These are phyloP conservation scores for Chrysolina oricalcia DNA, from an alignment of 2,888 invertebrate species.

Conservation along the genomic window DNA sequence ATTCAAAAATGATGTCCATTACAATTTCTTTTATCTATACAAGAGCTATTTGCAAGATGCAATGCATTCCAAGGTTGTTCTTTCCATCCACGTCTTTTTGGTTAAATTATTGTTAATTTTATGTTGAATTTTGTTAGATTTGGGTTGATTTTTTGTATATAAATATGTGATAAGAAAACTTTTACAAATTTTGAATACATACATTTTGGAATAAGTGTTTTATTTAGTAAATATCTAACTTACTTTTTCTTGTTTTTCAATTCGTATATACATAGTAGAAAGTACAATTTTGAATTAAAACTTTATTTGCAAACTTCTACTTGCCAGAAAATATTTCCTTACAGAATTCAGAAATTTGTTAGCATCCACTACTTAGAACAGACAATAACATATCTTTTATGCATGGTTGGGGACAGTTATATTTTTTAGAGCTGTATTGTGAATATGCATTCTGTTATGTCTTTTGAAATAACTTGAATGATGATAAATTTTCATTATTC, in stretches of 20 bases:
- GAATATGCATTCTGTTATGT: no score
- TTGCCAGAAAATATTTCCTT: no score
- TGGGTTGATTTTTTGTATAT: constrained; percentile 1
- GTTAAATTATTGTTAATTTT: constrained; percentile 19
- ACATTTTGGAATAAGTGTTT: constrained; percentile 7
- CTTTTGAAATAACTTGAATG: no score
- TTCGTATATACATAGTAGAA: no score
- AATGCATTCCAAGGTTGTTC: constrained; percentile 21
- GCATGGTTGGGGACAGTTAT: no score
- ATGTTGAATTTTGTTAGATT: not conserved
- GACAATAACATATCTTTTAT: no score
- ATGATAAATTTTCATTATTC: no score
- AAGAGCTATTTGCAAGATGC: not conserved
- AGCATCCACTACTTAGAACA: no score
- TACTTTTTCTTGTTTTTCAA: not conserved
- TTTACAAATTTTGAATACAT: constrained; percentile 17
- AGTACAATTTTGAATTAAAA: no score
- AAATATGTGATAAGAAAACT: constrained; percentile 4
- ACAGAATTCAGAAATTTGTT: no score
- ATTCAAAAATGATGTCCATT: not conserved
- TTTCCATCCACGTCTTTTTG: constrained; percentile 13
- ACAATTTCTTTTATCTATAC: not conserved
- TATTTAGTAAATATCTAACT: not conserved
- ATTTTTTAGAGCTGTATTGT: no score
- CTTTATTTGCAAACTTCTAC: no score